Evolutionary conservation across 2,113 vertebrate species (phyloP), one percentile per base, ranked within the genome.

Genomic region (Okapia johnstoni): DNA sequence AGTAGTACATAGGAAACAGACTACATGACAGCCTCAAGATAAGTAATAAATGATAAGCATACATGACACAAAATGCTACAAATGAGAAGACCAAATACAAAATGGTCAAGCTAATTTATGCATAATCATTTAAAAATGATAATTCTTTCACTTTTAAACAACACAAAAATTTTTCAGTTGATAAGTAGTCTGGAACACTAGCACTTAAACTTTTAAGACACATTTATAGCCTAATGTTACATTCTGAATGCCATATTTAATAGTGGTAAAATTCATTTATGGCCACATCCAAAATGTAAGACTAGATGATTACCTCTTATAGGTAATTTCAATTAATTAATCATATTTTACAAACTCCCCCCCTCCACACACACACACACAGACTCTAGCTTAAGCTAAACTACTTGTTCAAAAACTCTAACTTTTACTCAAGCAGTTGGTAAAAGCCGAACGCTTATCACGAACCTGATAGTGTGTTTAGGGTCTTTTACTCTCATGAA

Each of bases 11-110:
- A 94, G 46, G 50, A 97, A 83, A 96, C 1, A 26, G 40, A 84
- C 23, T 61, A 89, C n/a, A 70, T 43, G 25, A 93, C 70, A 63
- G 79, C 54, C 40, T 80, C 26, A 90, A 96, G 94, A 85, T 40
- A 93, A 90, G 40, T 46, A 95, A 94, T 25, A 97, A 93, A 92
- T n/a, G 36, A 90, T 79, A 96, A 97, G 66, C 13, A 95, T 0
- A n/a, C 0, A 36, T 52, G 93, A 79, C 5, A 87, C 61, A 36
- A 98, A 96, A 70, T 57, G 16, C 76, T 58, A 97, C 19, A 87
- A 70, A 93, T 9, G 4, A 97, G 90, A 95, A 84, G 33, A 66
- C 21, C 46, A 79, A 89, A 61, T 63, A 97, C 13, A 94, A 96
- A 97, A 96, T 30, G 55, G 30, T 73, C 85, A 94, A 95, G 87